A percentile compares a stretch with the other conserved stretches of the same genome.
These are phyloP conservation scores for Tanaodytes sp. DNA, from an alignment of 2,888 invertebrate genomes.

Conservation along the genomic window DNA sequence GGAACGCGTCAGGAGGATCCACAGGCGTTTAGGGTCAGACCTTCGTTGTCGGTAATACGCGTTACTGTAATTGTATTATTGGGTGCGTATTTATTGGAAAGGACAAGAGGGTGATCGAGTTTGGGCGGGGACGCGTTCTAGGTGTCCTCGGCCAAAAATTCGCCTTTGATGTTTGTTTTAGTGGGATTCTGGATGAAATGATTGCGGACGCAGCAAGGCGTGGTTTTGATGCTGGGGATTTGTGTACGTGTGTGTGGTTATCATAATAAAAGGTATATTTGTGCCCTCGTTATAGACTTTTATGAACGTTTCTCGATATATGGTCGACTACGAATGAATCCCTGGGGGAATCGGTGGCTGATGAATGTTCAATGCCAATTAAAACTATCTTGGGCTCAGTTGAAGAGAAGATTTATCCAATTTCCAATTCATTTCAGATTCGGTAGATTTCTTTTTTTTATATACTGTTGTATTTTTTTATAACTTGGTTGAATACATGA, in stretches of 20 bases:
- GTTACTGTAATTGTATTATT: conserved; percentile 44
- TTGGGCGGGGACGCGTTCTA: conserved; percentile 22
- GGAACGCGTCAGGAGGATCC: conserved; percentile 26
- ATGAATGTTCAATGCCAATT: too few relatives aligned
- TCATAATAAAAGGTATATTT: conserved; percentile 44
- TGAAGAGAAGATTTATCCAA: too few relatives aligned
- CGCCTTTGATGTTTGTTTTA: conserved; percentile 48
- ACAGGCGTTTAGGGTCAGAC: conserved; percentile 29
- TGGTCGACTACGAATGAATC: conserved; percentile 19
- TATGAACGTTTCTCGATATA: conserved; percentile 27
- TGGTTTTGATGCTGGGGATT: too few relatives aligned
- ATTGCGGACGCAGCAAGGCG: conserved; percentile 33
- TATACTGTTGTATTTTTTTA: too few relatives aligned
- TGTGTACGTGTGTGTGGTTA: conserved; percentile 15
- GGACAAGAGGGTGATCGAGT: conserved; percentile 20
- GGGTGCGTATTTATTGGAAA: conserved; percentile 39
- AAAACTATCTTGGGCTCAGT: too few relatives aligned
- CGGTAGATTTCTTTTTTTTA: too few relatives aligned
- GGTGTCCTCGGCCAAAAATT: conserved; percentile 14
- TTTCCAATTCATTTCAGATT: too few relatives aligned
- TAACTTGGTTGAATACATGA: too few relatives aligned
- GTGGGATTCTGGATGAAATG: conserved; percentile 28
- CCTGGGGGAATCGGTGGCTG: too few relatives aligned
- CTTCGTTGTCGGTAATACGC: conserved; percentile 32
- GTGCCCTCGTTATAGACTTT: conserved; percentile 13